Evolutionary conservation across 2,888 invertebrate species (phyloP).

Genomic region (Oligia latruncula): DNA sequence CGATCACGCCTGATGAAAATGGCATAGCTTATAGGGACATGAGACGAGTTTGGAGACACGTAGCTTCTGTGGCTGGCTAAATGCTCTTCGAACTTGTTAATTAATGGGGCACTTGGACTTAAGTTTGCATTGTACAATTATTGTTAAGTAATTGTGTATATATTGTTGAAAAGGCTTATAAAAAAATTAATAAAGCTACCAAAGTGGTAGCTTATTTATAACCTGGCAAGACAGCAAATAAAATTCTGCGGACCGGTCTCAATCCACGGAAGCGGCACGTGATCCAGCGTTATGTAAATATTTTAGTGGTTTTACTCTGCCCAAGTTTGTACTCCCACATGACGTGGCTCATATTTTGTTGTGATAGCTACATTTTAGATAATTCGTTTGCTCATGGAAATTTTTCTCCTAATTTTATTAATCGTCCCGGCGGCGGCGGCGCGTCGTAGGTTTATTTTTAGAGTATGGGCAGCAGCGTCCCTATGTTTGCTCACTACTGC

Average conservation of each 20-base stretch:
- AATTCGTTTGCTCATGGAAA: background rate
- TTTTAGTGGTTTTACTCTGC: conserved; percentile 8
- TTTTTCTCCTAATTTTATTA: background rate
- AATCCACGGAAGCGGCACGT: conserved; percentile 37
- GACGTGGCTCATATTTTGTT: conserved; percentile 11
- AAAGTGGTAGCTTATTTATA: conserved; percentile 13
- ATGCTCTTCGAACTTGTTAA: background rate
- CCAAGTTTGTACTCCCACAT: conserved; percentile 31
- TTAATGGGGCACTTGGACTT: background rate
- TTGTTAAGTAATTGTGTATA: no score
- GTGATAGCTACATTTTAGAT: background rate
- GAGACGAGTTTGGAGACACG: background rate
- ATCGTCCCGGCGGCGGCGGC: background rate
- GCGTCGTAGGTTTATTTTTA: background rate
- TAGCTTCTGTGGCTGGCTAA: background rate
- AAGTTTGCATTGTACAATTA: no score
- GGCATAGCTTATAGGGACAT: background rate
- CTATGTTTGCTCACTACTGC: background rate
- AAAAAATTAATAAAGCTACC: conserved; percentile 18
- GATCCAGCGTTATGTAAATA: conserved; percentile 30
- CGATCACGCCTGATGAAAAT: background rate
- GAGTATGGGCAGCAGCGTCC: background rate
- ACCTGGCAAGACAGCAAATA: conserved; percentile 24
- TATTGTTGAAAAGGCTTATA: background rate
- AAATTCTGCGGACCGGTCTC: conserved; percentile 2